Conservation (phyloP, 2,113 vertebrate species). For the Sinocyclocheilus anophthalmus region DNA sequence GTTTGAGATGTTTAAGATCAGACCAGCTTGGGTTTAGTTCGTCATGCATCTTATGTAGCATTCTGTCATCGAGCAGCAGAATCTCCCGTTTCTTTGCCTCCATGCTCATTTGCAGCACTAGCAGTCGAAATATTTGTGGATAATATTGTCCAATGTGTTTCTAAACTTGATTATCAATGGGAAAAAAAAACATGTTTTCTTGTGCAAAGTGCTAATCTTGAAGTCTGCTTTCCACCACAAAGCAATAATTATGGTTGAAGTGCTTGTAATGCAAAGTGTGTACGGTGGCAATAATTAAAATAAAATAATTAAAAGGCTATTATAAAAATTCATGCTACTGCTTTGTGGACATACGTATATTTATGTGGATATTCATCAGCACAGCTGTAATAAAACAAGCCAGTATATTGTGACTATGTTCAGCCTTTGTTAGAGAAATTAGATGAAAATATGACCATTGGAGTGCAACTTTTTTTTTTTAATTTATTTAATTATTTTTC, state of each 20-base stretch:
- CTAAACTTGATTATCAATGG: conserved; percentile 51
- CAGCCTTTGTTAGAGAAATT: conserved; percentile 54
- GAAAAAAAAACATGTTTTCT: conserved; percentile 15
- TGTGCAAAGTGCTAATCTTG: conserved; percentile 63
- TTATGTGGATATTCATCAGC: conserved; percentile 54
- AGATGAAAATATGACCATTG: conserved; percentile 31
- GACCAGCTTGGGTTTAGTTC: conserved; percentile 46
- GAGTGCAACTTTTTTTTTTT: conserved; percentile 27
- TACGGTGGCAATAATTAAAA: conserved; percentile 72
- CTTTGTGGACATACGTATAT: conserved; percentile 58
- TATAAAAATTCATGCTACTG: conserved; percentile 67
- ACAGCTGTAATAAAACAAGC: conserved; percentile 65
- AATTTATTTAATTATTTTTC: too few species aligned
- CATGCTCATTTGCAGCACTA: conserved; percentile 61
- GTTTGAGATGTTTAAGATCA: background rate
- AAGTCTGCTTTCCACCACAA: conserved; percentile 71
- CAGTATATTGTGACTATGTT: conserved; percentile 60
- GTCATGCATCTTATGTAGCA: conserved; percentile 69
- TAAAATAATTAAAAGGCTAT: conserved; percentile 50
- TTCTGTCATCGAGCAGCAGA: conserved; percentile 26
- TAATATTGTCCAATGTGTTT: conserved; percentile 31
- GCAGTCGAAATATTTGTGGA: conserved; percentile 34
- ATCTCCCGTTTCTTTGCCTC: conserved; percentile 49
- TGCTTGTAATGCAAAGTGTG: conserved; percentile 70
- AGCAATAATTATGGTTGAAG: conserved; percentile 72